These are phyloP conservation scores for Manis crassicaudata DNA, from an alignment of 2,797 vertebrate species.

Conservation along the genomic window DNA sequence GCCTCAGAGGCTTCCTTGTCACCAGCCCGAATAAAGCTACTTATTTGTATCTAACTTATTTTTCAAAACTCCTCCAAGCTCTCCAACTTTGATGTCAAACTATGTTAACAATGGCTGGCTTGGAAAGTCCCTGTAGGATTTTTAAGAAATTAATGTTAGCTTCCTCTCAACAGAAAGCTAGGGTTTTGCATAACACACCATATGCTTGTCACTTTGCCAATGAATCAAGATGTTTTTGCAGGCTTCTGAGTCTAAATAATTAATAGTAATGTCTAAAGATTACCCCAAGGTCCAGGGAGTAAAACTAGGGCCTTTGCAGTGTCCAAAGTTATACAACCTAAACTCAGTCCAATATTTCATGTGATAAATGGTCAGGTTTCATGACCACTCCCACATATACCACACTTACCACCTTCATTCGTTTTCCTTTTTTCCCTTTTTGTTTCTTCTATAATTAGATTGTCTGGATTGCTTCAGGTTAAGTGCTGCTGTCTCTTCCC, in stretches of 20 bases:
- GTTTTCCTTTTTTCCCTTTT: neutral
- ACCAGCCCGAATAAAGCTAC: constrained; percentile 73
- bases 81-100: constrained; percentile 80
- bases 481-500: neutral
- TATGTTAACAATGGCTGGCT: constrained; percentile 83
- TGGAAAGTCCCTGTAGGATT: constrained; percentile 86
- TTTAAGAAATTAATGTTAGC: constrained; percentile 87
- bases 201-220: constrained; percentile 91
- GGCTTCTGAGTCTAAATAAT: constrained; percentile 89
- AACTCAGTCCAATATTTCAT: constrained; percentile 74
- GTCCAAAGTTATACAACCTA: constrained; percentile 78
- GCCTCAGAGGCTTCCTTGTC: constrained; percentile 63
- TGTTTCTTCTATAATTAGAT: constrained; percentile 50
- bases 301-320: constrained; percentile 79
- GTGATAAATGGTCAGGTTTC: constrained; percentile 77
- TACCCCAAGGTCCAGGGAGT: constrained; percentile 86
- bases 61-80: constrained; percentile 78
- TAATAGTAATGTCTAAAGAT: constrained; percentile 89
- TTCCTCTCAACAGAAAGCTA: constrained; percentile 86
- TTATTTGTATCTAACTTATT: constrained; percentile 75
- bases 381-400: neutral
- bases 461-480: constrained; percentile 41
- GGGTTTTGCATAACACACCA: constrained; percentile 88
- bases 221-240: constrained; percentile 90
- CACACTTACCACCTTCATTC: constrained; percentile 39